A percentile compares a stretch with the other conserved stretches of the same genome.
Conservation (phyloP, 1,140 invertebrate species). For the Tetramorium parvispinum region DNA sequence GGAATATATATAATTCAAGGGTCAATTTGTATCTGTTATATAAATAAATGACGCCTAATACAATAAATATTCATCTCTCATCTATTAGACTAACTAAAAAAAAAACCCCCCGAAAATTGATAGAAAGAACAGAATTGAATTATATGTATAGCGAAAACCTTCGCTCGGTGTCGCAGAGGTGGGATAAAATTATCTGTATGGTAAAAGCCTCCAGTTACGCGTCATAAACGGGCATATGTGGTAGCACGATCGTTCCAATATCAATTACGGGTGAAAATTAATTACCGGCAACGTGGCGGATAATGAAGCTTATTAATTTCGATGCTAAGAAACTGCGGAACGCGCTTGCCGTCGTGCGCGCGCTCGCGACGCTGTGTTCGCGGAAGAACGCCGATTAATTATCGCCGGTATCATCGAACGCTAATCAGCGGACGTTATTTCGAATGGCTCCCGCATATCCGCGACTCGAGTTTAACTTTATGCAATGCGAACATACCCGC, state of each 20-base stretch:
- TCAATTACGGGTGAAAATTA: conserved; percentile 58
- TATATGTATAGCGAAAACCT: background rate
- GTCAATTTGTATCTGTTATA: background rate
- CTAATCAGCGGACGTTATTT: conserved; percentile 44
- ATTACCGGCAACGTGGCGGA: conserved; percentile 54
- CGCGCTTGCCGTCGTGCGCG: conserved; percentile 26
- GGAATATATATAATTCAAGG: background rate
- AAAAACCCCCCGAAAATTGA: background rate
- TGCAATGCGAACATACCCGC: background rate
- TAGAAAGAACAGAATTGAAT: background rate
- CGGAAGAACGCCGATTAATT: conserved; percentile 50
- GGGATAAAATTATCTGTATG: conserved; percentile 26
- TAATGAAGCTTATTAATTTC: conserved; percentile 61
- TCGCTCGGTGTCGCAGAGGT: background rate
- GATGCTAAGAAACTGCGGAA: conserved; percentile 49
- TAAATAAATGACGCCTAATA: background rate
- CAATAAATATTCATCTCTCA: background rate
- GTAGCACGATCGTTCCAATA: conserved; percentile 56
- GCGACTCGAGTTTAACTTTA: conserved; percentile 1
- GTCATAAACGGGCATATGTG: conserved; percentile 38
- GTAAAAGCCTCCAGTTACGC: conserved; percentile 15
- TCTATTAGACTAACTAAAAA: background rate
- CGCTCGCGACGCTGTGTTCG: conserved; percentile 27
- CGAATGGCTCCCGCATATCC: background rate
- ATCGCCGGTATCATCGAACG: conserved; percentile 42